Evolutionary conservation across 2,113 vertebrate genomes (phyloP).

Genomic region (Pygoscelis antarcticus): DNA sequence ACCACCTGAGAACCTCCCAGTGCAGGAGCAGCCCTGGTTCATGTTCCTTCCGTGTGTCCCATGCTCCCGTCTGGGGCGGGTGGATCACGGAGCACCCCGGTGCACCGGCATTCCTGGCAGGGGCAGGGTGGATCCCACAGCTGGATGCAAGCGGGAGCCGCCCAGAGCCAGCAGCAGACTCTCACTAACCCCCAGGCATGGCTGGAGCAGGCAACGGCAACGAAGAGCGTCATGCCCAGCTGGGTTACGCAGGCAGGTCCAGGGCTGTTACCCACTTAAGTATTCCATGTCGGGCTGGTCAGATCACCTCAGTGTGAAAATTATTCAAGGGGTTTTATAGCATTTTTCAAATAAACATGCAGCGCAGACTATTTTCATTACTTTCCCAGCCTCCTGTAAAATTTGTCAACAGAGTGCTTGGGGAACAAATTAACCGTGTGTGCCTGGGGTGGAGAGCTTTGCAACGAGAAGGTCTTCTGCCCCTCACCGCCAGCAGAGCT

Average conservation of each 20-base stretch:
- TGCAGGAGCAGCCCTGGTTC: neutral
- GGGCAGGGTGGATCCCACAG: neutral
- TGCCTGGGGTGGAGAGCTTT: neutral
- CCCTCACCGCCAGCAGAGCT: neutral
- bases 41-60: neutral
- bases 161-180: neutral
- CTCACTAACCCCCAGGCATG: neutral
- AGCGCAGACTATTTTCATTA: conserved; percentile 26
- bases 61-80: rapidly evolving
- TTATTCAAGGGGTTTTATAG: conserved; percentile 27
- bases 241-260: neutral
- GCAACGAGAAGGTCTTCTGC: neutral
- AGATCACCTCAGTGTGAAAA: conserved; percentile 43
- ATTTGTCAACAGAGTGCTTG: conserved; percentile 36
- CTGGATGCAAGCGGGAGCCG: neutral
- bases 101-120: neutral
- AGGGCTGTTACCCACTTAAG: neutral
- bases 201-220: neutral
- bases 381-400: conserved; percentile 56
- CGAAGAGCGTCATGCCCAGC: rapidly evolving
- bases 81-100: rapidly evolving
- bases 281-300: neutral
- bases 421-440: conserved; percentile 8
- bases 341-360: conserved; percentile 52
- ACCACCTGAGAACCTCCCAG: neutral